These are phyloP conservation scores for Pseudopipra pipra DNA, from an alignment of 2,113 vertebrate genomes.

Conservation along the genomic window DNA sequence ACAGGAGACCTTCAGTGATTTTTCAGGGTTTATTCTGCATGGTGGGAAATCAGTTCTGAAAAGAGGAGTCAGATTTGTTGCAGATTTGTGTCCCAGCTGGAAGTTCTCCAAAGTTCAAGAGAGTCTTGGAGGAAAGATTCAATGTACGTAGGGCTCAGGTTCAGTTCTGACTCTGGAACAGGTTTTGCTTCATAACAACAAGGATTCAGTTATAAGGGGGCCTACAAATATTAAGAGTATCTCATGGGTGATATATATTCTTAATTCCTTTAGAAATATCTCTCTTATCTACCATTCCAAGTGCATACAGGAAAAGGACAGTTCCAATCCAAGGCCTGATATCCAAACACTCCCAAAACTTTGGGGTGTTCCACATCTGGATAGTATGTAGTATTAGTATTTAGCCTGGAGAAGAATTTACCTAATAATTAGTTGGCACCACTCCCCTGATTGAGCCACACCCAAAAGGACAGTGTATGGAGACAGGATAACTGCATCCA, in stretches of 20 bases:
- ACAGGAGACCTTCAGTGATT: neutral
- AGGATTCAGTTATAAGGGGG: neutral
- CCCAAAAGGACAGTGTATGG: neutral
- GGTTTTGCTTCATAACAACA: neutral
- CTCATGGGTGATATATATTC: neutral
- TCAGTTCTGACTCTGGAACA: neutral
- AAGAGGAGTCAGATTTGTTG: neutral
- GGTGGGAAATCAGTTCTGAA: neutral
- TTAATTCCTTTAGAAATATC: neutral
- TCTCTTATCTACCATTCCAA: neutral
- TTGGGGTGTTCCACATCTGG: neutral
- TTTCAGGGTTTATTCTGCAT: neutral
- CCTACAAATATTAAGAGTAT: neutral
- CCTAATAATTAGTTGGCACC: neutral
- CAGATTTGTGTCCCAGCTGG: neutral
- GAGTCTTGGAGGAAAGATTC: neutral
- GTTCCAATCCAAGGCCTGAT: neutral
- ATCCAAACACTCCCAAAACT: neutral
- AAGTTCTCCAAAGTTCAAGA: neutral
- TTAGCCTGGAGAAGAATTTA: neutral
- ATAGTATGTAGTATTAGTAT: neutral
- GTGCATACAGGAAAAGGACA: neutral
- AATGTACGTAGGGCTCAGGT: neutral
- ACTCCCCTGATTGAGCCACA: neutral
- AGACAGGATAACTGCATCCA: neutral